Evolutionary conservation across 2,888 invertebrate species (phyloP), one percentile per base, ranked within the genome.

Genomic region (Tetragonisca angustula): DNA sequence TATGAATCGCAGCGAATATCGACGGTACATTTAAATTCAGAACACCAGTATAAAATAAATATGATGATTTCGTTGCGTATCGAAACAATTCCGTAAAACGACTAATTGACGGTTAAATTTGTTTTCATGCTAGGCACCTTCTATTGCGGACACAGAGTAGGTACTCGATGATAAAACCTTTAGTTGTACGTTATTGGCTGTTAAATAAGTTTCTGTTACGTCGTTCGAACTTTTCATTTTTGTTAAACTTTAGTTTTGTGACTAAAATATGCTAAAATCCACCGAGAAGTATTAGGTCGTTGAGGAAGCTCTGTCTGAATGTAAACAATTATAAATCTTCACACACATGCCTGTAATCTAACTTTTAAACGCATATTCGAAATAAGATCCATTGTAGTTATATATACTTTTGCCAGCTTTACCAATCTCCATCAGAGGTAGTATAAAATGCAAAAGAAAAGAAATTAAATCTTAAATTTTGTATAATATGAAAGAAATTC

Each of bases 41-140:
- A 83, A 81, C 79, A 76, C 83, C 70, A 78, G 49, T 83, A 27
- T 73, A 71, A 52, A 43, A 43, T 43, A 43, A 43, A 79, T 73
- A 73, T 82, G 67, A 83, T 65, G 73, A 82, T 83, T 81, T 84
- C 76, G 61, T 81, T 74, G 76, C 84, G 84, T 79, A n/a, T 80
- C 70, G 83, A 69, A 88, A n/a, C 24, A 72, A 88, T 82, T 85
- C 80, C 75, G 72, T 21, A 78, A 85, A 81, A 52, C 71, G 80
- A 92, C 92, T 93, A 92, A 94, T 90, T 90, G 89, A 92, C 89
- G 89, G 91, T 92, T 82, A 91, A 64, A 92, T 93, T 93, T 93
- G 87, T 93, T 94, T 94, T 93, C 94, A 94, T 94, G 94, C 94
- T 94, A 94, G 94, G 91, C 94, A 92, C 92, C 94, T 93, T 93